phyloP scores from a whole-genome alignment of 2,113 vertebrate species.

The Grallaria varia region DNA sequence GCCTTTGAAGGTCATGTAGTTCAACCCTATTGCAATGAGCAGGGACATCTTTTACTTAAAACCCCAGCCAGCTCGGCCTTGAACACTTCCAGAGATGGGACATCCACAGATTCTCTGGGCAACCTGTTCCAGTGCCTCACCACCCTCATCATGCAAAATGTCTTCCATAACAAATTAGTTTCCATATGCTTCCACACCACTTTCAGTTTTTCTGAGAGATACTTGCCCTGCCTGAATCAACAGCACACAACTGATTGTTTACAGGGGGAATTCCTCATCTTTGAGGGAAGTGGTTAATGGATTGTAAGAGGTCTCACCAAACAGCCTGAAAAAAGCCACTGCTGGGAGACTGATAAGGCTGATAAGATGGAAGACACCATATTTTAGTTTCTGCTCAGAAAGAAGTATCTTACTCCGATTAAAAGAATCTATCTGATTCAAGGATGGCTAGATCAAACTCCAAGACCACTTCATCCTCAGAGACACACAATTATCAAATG shows the following conservation, averaged over 20 bases:
- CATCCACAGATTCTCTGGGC: background rate
- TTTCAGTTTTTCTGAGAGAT: background rate
- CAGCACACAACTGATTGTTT: background rate
- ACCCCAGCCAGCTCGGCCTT: background rate
- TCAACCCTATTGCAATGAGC: too few relatives aligned
- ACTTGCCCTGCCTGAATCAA: background rate
- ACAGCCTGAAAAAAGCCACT: background rate
- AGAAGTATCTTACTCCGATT: background rate
- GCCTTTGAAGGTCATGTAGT: background rate
- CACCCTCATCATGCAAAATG: background rate
- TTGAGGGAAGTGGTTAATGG: background rate
- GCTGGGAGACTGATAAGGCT: background rate
- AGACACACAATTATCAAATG: background rate
- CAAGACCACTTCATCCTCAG: background rate
- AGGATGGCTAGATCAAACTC: background rate
- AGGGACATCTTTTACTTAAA: background rate
- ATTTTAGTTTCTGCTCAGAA: background rate
- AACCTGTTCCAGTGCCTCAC: background rate
- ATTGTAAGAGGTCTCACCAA: background rate
- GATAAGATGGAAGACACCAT: background rate
- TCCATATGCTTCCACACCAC: background rate
- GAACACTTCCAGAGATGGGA: background rate
- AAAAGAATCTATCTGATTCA: background rate
- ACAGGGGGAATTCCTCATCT: background rate
- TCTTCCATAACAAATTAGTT: background rate